These are phyloP conservation scores for Gadus chalcogrammus DNA, from an alignment of 2,113 vertebrate genomes.

Conservation along the genomic window DNA sequence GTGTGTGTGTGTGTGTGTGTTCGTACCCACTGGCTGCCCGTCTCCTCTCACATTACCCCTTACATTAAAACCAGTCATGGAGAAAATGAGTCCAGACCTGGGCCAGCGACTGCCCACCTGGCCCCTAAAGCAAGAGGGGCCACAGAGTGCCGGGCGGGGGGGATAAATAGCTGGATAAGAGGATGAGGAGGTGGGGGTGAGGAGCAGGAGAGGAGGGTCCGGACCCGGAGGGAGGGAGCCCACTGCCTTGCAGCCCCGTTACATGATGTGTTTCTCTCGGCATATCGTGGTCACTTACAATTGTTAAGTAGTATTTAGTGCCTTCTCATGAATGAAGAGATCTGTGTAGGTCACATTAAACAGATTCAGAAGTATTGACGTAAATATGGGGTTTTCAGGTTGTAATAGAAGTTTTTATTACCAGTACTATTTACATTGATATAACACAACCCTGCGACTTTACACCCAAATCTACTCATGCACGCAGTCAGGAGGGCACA, in stretches of 20 bases:
- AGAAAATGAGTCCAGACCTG: slow-evolving; percentile 75
- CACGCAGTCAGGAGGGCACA: slow-evolving; percentile 66
- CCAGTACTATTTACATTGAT: slow-evolving; percentile 78
- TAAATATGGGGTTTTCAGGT: slow-evolving; percentile 36
- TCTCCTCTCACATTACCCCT: slow-evolving; percentile 73
- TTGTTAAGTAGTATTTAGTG: not conserved
- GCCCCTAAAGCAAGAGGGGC: slow-evolving; percentile 53
- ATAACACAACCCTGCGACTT: slow-evolving; percentile 62
- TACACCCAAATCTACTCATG: slow-evolving; percentile 4
- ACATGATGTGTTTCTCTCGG: no score
- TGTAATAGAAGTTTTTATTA: slow-evolving; percentile 74
- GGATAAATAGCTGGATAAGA: slow-evolving; percentile 45
- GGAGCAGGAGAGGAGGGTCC: slow-evolving; percentile 7
- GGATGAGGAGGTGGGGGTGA: slow-evolving; percentile 29
- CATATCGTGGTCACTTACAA: no score
- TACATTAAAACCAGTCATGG: slow-evolving; percentile 79
- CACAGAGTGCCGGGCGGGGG: slow-evolving; percentile 32
- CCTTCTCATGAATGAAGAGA: not conserved
- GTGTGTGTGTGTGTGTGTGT: slow-evolving; percentile 3
- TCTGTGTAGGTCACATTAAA: not conserved
- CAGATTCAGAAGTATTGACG: not conserved
- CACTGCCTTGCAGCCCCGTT: no score
- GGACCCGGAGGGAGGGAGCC: no score
- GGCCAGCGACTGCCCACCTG: slow-evolving; percentile 71
- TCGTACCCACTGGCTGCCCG: slow-evolving; percentile 31